Evolutionary conservation across 92 coral and sea anemone species (phyloP), one percentile per base, ranked within the genome.

Genomic region (Palythoa heliodiscus): DNA sequence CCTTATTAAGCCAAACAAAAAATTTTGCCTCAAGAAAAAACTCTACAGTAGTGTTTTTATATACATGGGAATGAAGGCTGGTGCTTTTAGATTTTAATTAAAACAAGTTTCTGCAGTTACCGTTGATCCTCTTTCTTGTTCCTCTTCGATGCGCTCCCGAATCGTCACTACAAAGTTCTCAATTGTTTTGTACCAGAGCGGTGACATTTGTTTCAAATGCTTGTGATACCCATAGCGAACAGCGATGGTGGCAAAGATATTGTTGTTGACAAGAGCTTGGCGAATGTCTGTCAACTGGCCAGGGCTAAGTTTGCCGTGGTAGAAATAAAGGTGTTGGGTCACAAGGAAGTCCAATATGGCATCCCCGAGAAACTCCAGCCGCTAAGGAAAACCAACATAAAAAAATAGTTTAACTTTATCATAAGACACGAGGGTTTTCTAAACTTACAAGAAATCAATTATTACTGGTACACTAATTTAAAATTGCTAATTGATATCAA

Each of bases 301-400:
- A 0, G 99, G 99, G 1, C 91, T 89, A 58, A 96, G 90, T 14
- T 71, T 79, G 47, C 80, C 87, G 54, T 92, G 89, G 73, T 90
- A 85, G 87, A 93, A 92, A 58, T 96, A 96, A 79, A 96, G 75
- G 70, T 93, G 93, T 84, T 94, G 97, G 37, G 99, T 96, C 75
- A 96, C 98, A 35, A 96, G 89, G 38, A 96, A 96, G 71, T 96
- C 99, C 82, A 96, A 70, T 48, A 96, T 29, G 37, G 99, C 99
- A 52, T 96, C 99, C 9, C 99, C 99, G 14, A 96, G 95, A 86
- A 96, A 96, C 87, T 96, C 99, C 19, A 96, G 96, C 76, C 99
- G 88, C 82, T 96, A 95, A 43, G 43, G 64, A 66, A 47, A 1
- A 77, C 24, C 20, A 25, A 48, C 16, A 10, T 40, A 23, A 2